Base-by-base conservation (phyloP, 2,888 invertebrate genomes). In the Tenthredo amoena region DNA sequence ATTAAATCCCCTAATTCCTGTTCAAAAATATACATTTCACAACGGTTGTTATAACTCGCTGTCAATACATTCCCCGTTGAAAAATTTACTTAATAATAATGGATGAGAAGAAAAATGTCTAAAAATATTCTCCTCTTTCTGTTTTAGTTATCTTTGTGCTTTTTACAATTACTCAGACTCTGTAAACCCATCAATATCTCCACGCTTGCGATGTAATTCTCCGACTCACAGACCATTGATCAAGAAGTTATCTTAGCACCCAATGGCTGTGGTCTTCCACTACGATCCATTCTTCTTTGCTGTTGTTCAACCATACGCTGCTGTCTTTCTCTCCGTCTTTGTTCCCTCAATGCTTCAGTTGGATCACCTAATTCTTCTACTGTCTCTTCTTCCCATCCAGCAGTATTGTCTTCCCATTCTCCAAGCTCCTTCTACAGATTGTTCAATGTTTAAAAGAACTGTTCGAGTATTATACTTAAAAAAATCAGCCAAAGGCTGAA, bases 341-440 rank as follows among this genome's bases (percentile, higher is more conserved):
- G 91, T 71, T 92, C 92, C 31, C 92, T 88, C 4, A 93, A 83
- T n/a, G 89, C 88, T 87, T 88, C 89, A 6, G 90, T 89, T 0
- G 91, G 87, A 85, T 93, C 92, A 10, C 90, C 91, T 71, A 92
- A 91, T 86, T 93, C 92, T 82, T 92, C 90, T 0, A 88, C 85
- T 0, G 92, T 91, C 87, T 92, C 91, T 88, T 95, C 95, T 87
- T 95, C 95, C 95, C 95, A 95, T 47, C 94, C 94, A n/a, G 92
- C 93, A 31, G 90, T 91, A 87, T 94, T 94, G 81, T 95, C 95
- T 85, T 94, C 94, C 95, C 95, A 95, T 87, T 95, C 95, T 88
- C 94, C 94, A 21, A 95, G 91, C 87, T 95, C 95, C 74, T 94
- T 94, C 94, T 94, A 84, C 10, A 86, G 86, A 85, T 21, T 50